These are phyloP conservation scores for Gymnobelideus leadbeateri DNA, from an alignment of 2,113 vertebrate genomes.

Conservation along the genomic window DNA sequence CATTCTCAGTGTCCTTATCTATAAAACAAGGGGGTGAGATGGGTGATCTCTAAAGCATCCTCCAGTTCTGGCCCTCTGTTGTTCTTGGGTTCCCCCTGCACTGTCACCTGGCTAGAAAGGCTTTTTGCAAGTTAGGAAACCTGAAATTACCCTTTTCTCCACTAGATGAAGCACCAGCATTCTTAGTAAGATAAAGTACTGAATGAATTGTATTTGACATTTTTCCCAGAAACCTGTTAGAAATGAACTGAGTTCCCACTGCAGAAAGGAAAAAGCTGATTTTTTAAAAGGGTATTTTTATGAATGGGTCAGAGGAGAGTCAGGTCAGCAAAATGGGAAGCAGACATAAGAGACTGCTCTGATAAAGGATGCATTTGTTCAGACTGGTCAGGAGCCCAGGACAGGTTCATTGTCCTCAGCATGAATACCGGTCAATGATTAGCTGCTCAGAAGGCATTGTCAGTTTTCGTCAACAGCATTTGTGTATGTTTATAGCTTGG, in stretches of 20 bases:
- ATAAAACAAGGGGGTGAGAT: not conserved
- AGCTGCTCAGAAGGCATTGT: not conserved
- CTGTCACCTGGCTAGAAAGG: not conserved
- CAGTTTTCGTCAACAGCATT: not conserved
- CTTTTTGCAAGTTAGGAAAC: not conserved
- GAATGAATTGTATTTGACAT: not conserved
- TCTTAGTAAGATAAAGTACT: not conserved
- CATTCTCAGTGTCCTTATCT: not conserved
- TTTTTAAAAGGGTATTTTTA: not conserved
- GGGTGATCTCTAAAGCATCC: not conserved
- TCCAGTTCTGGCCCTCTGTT: not conserved
- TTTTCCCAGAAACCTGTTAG: not conserved
- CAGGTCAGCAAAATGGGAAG: not conserved
- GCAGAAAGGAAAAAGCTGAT: not conserved
- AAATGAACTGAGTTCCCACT: not conserved
- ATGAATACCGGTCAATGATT: not conserved
- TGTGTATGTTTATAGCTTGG: not conserved
- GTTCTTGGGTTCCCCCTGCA: not conserved
- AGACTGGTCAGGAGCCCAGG: not conserved
- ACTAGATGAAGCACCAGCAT: not conserved
- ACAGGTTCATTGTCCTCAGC: not conserved
- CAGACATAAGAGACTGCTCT: not conserved
- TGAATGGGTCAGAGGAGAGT: not conserved
- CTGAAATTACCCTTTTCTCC: not conserved
- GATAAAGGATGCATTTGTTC: not conserved